Evolutionary conservation across 30 jellyfish, hydroid and myxozoan genomes (phyloP).

Genomic region (Hydractinia symbiolongicarpus): DNA sequence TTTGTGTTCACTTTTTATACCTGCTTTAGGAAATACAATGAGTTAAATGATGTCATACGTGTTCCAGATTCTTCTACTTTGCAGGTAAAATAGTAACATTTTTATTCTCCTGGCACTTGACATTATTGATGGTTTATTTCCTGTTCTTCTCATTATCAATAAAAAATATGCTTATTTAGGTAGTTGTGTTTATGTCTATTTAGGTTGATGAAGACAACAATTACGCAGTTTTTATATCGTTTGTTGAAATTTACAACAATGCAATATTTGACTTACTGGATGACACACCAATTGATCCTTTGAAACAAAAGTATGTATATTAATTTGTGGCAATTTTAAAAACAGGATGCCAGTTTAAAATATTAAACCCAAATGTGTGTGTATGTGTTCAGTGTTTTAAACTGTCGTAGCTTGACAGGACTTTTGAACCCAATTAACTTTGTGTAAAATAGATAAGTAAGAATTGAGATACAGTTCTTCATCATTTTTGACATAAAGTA

Average conservation of each 20-base stretch:
- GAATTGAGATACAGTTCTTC: too few species aligned
- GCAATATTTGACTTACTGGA: constrained; percentile 82
- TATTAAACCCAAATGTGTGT: too few species aligned
- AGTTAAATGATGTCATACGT: constrained; percentile 49
- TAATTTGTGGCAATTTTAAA: neutral
- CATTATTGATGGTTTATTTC: neutral
- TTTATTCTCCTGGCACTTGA: neutral
- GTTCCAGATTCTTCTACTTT: constrained; percentile 62
- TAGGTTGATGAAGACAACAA: constrained; percentile 76
- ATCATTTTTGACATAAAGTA: too few species aligned
- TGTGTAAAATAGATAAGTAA: too few species aligned
- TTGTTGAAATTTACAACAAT: constrained; percentile 83
- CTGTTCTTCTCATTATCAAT: neutral
- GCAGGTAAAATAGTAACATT: constrained; percentile 27
- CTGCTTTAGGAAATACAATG: constrained; percentile 50
- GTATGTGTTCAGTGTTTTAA: too few species aligned
- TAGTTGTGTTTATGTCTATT: neutral
- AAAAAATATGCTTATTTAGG: neutral
- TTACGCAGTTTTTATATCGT: constrained; percentile 74
- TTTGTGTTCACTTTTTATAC: neutral
- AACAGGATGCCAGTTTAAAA: constrained; percentile 11
- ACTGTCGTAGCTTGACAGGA: too few species aligned
- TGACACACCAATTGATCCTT: constrained; percentile 43
- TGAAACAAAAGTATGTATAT: constrained; percentile 40
- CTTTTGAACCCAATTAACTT: too few species aligned